Evolutionary conservation across 2,888 invertebrate genomes (phyloP).

Genomic region (Julus scandinavius): DNA sequence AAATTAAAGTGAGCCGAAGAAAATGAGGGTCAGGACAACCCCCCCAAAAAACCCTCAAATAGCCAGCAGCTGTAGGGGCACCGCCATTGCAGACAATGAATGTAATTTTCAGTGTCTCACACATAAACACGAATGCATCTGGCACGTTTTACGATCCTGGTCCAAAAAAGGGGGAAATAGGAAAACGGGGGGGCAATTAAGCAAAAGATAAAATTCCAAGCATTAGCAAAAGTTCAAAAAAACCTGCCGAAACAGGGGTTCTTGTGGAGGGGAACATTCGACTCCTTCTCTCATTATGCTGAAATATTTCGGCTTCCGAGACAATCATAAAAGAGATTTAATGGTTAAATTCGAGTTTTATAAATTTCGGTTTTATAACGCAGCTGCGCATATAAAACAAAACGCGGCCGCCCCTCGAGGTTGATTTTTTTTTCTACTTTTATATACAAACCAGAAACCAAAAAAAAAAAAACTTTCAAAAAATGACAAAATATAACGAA

Average conservation of each 20-base stretch:
- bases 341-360: constrained; percentile 31
- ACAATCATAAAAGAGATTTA: constrained; percentile 28
- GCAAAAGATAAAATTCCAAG: constrained; percentile 39
- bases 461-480: neutral
- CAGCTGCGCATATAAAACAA: constrained; percentile 38
- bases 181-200: constrained; percentile 19
- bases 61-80: constrained; percentile 36
- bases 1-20: constrained; percentile 42
- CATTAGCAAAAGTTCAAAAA: constrained; percentile 28
- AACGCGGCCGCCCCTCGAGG: constrained; percentile 8
- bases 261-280: neutral
- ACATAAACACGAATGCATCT: constrained; percentile 43
- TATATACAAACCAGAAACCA: neutral
- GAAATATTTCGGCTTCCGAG: constrained; percentile 38
- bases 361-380: neutral
- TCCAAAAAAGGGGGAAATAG: neutral
- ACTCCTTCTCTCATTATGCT: neutral
- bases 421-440: neutral
- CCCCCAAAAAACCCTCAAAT: neutral
- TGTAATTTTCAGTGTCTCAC: constrained; percentile 43
- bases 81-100: constrained; percentile 30
- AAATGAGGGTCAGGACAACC: neutral
- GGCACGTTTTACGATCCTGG: constrained; percentile 45
- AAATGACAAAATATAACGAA: neutral
- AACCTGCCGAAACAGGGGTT: neutral